These are phyloP conservation scores for Coracias cyanogaster DNA, from an alignment of 2,797 vertebrate genomes.

Conservation along the genomic window DNA sequence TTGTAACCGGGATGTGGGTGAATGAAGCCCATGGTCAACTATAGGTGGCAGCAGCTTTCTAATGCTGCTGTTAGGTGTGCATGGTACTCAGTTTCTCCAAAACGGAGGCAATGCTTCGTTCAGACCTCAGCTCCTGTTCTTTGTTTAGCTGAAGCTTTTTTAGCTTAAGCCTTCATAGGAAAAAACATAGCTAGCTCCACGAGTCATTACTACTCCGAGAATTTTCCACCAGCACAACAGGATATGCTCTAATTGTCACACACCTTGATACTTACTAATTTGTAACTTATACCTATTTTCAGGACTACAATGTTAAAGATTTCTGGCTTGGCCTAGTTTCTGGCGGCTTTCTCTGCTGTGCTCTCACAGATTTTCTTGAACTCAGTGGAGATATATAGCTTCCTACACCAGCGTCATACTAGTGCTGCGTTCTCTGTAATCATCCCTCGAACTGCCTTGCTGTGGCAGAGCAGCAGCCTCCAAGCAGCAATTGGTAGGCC, in stretches of 20 bases:
- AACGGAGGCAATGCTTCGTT: not conserved
- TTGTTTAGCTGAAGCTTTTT: constrained; percentile 9
- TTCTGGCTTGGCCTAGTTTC: not conserved
- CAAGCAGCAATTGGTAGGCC: not conserved
- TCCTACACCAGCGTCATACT: not conserved
- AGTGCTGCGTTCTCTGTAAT: not conserved
- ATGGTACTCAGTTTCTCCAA: not conserved
- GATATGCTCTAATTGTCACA: not conserved
- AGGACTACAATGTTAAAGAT: not conserved
- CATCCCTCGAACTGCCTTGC: not conserved
- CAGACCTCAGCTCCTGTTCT: not conserved
- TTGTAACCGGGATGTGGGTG: not conserved
- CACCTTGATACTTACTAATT: not conserved
- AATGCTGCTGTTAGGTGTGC: not conserved
- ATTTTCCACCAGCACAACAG: not conserved
- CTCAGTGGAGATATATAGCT: not conserved
- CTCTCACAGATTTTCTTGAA: not conserved
- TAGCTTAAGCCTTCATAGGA: not conserved
- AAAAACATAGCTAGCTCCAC: not conserved
- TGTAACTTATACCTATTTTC: not conserved
- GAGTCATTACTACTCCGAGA: not conserved
- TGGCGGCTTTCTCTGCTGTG: not conserved
- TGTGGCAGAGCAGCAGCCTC: not conserved
- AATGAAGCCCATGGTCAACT: not conserved
- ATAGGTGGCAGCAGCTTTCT: constrained; percentile 62